phyloP scores from a whole-genome alignment of 2,797 vertebrate species.

The Erithacus rubecula region DNA sequence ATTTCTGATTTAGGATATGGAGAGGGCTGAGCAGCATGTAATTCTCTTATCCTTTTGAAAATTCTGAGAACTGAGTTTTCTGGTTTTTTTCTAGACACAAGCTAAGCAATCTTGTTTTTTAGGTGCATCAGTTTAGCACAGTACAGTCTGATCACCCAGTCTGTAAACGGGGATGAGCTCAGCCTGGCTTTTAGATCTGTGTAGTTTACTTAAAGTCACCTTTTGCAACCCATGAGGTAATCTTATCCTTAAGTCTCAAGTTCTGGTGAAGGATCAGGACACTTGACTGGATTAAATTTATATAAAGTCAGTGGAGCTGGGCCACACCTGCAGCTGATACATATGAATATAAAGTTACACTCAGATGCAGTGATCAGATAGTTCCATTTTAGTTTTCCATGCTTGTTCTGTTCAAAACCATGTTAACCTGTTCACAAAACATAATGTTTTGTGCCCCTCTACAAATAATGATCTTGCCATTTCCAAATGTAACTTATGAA shows the following conservation, averaged over 20 bases:
- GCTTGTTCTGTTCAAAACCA: background rate
- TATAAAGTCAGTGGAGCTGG: background rate
- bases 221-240: background rate
- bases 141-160: background rate
- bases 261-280: background rate
- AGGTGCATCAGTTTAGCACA: background rate
- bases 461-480: background rate
- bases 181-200: background rate
- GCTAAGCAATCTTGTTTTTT: background rate
- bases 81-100: background rate
- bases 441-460: background rate
- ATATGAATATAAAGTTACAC: background rate
- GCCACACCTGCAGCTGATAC: background rate
- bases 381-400: background rate
- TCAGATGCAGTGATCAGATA: background rate
- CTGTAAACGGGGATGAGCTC: rapidly evolving
- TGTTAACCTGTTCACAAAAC: background rate
- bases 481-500: background rate
- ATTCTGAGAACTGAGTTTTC: background rate
- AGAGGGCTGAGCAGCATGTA: background rate
- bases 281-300: background rate
- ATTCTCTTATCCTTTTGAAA: background rate
- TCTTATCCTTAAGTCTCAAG: background rate
- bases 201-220: background rate
- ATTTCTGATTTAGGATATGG: background rate